Evolutionary conservation across 2,797 vertebrate species (phyloP).

Genomic region (Gymnothorax reevesii): DNA sequence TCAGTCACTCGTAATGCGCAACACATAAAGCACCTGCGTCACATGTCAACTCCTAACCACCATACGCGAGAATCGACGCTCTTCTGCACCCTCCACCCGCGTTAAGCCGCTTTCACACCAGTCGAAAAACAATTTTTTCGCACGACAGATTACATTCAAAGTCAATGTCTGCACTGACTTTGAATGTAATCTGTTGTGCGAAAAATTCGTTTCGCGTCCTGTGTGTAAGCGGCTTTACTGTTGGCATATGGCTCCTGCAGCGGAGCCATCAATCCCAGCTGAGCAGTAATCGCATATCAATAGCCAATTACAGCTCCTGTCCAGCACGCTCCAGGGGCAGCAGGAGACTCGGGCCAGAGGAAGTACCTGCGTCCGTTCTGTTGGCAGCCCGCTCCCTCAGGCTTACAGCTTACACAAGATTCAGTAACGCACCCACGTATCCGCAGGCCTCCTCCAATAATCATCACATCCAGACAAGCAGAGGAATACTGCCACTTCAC

Average conservation of each 20-base stretch:
- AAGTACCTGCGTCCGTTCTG: background rate
- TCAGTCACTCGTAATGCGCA: background rate
- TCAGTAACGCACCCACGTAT: background rate
- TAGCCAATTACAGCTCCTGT: conserved; percentile 6
- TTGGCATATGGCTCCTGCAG: background rate
- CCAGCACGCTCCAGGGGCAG: background rate
- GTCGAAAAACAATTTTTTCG: no score
- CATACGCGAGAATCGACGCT: background rate
- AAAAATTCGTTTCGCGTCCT: no score
- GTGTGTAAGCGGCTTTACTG: no score
- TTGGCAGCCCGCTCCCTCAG: no score
- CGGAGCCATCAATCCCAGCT: background rate
- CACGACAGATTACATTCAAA: no score
- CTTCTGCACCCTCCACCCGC: background rate
- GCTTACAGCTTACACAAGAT: background rate
- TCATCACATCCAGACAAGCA: no score
- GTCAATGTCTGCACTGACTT: no score
- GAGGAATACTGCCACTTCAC: no score
- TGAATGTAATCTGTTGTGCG: no score
- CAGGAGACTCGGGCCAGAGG: background rate
- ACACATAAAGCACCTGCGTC: background rate
- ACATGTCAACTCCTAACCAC: background rate
- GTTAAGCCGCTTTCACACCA: no score
- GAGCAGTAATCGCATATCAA: background rate
- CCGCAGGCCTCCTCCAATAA: background rate